Evolutionary conservation across 2,888 invertebrate species (phyloP).

Genomic region (Lymantria monacha): DNA sequence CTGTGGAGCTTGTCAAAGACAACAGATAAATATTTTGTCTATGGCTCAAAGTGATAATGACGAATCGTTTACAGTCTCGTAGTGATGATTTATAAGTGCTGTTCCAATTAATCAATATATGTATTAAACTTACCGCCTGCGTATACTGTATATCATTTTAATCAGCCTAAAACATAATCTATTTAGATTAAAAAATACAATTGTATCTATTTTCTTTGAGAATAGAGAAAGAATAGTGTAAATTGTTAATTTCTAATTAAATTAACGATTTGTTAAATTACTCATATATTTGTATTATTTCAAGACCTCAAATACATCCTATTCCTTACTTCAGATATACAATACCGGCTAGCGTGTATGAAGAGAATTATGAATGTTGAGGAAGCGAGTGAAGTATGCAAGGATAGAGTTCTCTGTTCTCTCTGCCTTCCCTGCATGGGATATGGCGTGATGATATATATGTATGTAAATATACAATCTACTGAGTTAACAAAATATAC

Average conservation of each 20-base stretch:
- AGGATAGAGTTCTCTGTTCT: no score
- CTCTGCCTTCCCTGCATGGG: no score
- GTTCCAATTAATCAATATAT: slow-evolving; percentile 36
- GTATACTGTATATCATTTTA: slow-evolving; percentile 60
- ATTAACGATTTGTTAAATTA: slow-evolving; percentile 78
- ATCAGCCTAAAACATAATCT: slow-evolving; percentile 63
- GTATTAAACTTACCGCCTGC: slow-evolving; percentile 67
- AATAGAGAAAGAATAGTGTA: slow-evolving; percentile 62
- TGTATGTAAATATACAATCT: no score
- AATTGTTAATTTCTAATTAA: slow-evolving; percentile 76
- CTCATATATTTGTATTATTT: slow-evolving; percentile 47
- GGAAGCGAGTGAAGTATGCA: no score
- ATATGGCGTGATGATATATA: no score
- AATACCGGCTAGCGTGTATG: no score
- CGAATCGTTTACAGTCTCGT: not conserved
- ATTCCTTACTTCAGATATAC: no score
- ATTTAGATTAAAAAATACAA: slow-evolving; percentile 50
- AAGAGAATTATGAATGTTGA: no score
- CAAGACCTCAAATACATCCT: not conserved
- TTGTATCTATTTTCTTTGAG: slow-evolving; percentile 69
- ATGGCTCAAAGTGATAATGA: not conserved
- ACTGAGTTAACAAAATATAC: no score
- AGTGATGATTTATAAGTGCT: not conserved
- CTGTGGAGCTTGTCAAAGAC: slow-evolving; percentile 2
- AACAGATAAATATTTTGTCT: not conserved